Percentiles rank a stretch among this genome's conserved stretches.
phyloP scores from a whole-genome alignment of 2,888 invertebrate genomes.

The Drosophila infuscata region DNA sequence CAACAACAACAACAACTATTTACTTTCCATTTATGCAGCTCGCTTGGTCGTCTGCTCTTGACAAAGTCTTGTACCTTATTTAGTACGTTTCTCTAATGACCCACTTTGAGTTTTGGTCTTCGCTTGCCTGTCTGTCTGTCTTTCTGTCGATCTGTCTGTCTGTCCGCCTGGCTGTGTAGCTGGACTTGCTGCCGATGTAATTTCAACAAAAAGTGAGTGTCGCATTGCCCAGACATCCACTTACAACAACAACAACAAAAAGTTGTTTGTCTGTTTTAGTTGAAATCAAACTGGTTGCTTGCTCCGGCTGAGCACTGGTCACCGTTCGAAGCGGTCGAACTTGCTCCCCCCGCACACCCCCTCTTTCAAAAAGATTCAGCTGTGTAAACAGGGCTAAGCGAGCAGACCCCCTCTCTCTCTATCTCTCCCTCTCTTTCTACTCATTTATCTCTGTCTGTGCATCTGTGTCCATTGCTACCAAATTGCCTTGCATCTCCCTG shows the following conservation, averaged over 20 bases:
- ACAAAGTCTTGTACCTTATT: conserved; percentile 81
- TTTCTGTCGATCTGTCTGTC: conserved; percentile 8
- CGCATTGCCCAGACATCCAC: conserved; percentile 74
- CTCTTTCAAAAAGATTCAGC: conserved; percentile 71
- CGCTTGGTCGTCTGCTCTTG: conserved; percentile 61
- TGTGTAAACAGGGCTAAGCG: conserved; percentile 76
- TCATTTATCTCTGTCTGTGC: conserved; percentile 3
- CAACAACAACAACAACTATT: conserved; percentile 59
- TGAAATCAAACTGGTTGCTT: conserved; percentile 78
- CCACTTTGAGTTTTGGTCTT: conserved; percentile 76
- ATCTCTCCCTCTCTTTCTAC: neutral
- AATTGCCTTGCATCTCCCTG: conserved; percentile 23
- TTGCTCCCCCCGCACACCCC: conserved; percentile 15
- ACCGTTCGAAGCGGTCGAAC: conserved; percentile 62
- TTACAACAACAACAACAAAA: conserved; percentile 56
- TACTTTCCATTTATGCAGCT: conserved; percentile 75
- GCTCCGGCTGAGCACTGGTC: conserved; percentile 32
- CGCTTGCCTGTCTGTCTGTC: conserved; percentile 27
- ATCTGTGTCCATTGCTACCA: neutral
- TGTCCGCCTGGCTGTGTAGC: conserved; percentile 7
- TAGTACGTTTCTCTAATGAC: conserved; percentile 81
- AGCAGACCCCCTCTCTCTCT: conserved; percentile 26
- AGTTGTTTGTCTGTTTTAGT: conserved; percentile 77
- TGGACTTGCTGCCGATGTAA: conserved; percentile 48
- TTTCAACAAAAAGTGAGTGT: conserved; percentile 75